Base-by-base conservation (phyloP, 2,888 invertebrate genomes). In the Cybosia mesomella region DNA sequence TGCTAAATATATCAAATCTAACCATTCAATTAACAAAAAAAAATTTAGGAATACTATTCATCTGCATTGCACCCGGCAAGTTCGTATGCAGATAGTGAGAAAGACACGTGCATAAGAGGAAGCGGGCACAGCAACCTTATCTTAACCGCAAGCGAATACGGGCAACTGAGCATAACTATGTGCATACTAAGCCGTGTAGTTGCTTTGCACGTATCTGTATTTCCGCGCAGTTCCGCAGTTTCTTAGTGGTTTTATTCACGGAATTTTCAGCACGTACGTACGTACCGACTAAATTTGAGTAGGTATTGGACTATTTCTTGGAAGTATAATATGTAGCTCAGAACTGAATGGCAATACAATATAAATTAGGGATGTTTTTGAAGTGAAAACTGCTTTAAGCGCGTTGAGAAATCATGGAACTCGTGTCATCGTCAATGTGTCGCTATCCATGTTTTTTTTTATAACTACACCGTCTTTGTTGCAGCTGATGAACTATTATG, bases 111-210 rank as follows among this genome's bases (percentile, higher is more conserved):
- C 78, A 70, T 74, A 65, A 75, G 77, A 80, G 75, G 74, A 76
- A 79, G 74, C 75, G 71, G 78, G 78, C 75, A 73, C 68, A 68
- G 74, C 71, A 72, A 73, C 72, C 80, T 84, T 84, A 83, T 85
- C 85, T 80, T 66, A 77, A 77, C 82, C 83, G 72, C 81, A 80
- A 72, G 76, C 76, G 73, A 77, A 79, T 75, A 72, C 79, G 70
- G 72, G 79, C 71, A 76, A 73, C 72, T 77, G 77, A 76, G 65
- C 73, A 74, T 73, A 78, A 72, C 81, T 72, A 68, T 71, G 72
- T 68, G 70, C 69, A 81, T 73, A 74, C 73, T 75, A 74, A 81
- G 72, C 81, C 73, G 64, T 71, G 55, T 58, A 67, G 70, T 73
- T 71, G 68, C 72, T 73, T 73, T 73, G 58, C 66, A 72, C 74